Evolutionary conservation across 2,113 vertebrate genomes (phyloP).

Genomic region (Perognathus longimembris): DNA sequence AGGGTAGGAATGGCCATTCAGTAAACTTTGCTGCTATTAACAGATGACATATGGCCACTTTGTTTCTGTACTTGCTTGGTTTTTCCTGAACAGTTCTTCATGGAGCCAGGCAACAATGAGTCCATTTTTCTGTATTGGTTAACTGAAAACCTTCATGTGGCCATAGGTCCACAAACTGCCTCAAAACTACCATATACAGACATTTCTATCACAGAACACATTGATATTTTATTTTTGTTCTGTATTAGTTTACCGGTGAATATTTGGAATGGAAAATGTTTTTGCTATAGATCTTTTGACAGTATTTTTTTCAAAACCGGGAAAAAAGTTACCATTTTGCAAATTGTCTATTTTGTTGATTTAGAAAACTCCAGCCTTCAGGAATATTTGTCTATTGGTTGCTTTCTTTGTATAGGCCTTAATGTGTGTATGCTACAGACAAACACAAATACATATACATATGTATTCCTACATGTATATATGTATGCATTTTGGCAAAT

Average conservation of each 20-base stretch:
- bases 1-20: constrained; percentile 50
- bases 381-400: constrained; percentile 43
- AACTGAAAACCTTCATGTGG: not conserved
- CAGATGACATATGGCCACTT: constrained; percentile 8
- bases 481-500: not conserved
- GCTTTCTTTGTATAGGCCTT: not conserved
- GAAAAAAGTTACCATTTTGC: constrained; percentile 33
- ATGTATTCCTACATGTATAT: no score
- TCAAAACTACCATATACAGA: not conserved
- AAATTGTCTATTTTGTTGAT: constrained; percentile 31
- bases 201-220: not conserved
- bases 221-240: constrained; percentile 19
- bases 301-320: constrained; percentile 28
- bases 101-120: not conserved
- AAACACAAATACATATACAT: no score
- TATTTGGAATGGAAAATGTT: not conserved
- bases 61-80: constrained; percentile 32
- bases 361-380: constrained; percentile 1
- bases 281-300: not conserved
- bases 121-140: not conserved
- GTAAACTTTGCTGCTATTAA: constrained; percentile 65
- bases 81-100: constrained; percentile 28
- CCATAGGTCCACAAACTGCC: not conserved
- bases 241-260: not conserved
- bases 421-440: not conserved